Percentiles rank a stretch among this genome's conserved stretches.
Conservation (phyloP, 2,888 invertebrate species). For the Tineola bisselliella region DNA sequence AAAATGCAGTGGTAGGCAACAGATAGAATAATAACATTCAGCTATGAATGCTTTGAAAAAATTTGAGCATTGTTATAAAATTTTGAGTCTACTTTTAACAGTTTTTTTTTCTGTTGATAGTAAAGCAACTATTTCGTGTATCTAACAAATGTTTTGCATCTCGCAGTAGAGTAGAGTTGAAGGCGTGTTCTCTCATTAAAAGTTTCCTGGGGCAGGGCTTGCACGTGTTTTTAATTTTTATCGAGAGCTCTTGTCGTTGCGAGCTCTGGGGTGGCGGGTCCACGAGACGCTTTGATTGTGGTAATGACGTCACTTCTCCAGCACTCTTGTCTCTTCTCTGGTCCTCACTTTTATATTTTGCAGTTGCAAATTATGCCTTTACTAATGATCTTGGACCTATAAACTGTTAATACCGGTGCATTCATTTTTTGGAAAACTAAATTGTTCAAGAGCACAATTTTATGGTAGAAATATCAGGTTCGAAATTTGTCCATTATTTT, state of each 20-base stretch:
- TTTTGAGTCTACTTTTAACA: not conserved
- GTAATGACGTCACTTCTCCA: conserved; percentile 56
- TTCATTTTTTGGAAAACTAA: conserved; percentile 20
- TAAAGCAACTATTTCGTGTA: not conserved
- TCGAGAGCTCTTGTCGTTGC: conserved; percentile 65
- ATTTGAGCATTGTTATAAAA: not conserved
- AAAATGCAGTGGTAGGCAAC: no score
- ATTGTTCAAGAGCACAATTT: not conserved
- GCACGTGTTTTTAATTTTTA: conserved; percentile 70
- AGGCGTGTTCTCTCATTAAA: conserved; percentile 63
- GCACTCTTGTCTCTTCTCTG: conserved; percentile 35
- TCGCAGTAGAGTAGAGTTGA: not conserved
- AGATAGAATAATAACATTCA: no score
- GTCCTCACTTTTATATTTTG: conserved; percentile 47
- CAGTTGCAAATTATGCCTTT: conserved; percentile 41
- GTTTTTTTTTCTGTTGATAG: not conserved
- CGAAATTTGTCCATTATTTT: not conserved
- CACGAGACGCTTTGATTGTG: conserved; percentile 58
- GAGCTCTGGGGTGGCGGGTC: conserved; percentile 25
- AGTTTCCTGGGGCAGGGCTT: conserved; percentile 64
- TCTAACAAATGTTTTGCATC: conserved; percentile 9
- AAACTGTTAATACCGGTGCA: conserved; percentile 32
- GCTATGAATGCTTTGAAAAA: no score
- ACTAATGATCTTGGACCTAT: conserved; percentile 36
- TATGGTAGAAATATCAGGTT: not conserved